Evolutionary conservation across 2,888 invertebrate genomes (phyloP).

Genomic region (Parnassius mnemosyne): DNA sequence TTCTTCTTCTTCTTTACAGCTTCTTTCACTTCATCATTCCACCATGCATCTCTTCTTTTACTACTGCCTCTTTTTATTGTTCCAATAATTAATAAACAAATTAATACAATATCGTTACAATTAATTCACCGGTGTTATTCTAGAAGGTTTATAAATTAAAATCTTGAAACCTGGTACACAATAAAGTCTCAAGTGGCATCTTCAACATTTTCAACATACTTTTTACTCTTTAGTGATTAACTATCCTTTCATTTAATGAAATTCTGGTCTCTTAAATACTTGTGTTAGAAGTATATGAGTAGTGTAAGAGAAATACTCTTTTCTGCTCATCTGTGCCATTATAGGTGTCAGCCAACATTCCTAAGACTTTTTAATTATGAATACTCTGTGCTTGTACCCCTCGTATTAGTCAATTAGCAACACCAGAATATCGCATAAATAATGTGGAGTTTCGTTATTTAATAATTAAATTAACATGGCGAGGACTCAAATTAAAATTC

Average conservation of each 20-base stretch:
- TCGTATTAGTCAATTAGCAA: constrained; percentile 26
- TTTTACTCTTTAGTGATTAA: neutral
- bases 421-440: constrained; percentile 23
- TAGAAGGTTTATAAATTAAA: too few species aligned
- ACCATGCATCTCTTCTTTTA: too few species aligned
- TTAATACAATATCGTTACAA: too few species aligned
- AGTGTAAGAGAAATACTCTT: constrained; percentile 12
- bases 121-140: too few species aligned
- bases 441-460: constrained; percentile 41
- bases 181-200: neutral
- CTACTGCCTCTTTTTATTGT: too few species aligned
- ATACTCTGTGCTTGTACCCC: constrained; percentile 8
- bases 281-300: neutral
- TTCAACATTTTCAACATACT: constrained; percentile 23
- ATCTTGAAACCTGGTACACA: neutral
- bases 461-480: constrained; percentile 60
- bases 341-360: constrained; percentile 18
- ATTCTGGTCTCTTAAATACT: constrained; percentile 2
- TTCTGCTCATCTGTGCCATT: constrained; percentile 8
- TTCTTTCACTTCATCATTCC: too few species aligned
- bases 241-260: constrained; percentile 17
- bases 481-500: constrained; percentile 52
- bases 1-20: too few species aligned
- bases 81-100: too few species aligned
- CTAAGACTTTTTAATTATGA: constrained; percentile 16